These are phyloP conservation scores for Episyrphus balteatus DNA, from an alignment of 1,140 invertebrate species.

Conservation along the genomic window DNA sequence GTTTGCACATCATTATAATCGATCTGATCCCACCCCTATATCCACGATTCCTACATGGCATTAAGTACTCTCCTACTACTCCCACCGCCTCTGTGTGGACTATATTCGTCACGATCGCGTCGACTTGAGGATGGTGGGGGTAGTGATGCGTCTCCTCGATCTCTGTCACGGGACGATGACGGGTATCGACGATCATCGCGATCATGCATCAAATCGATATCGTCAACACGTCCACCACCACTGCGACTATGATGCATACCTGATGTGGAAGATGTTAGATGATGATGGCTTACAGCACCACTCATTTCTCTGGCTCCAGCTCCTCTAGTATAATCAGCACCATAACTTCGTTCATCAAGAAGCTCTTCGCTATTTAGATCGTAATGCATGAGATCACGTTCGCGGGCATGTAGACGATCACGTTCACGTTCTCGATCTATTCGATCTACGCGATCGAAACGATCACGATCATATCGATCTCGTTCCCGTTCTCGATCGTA, in stretches of 20 bases:
- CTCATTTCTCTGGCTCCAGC: slow-evolving; percentile 25
- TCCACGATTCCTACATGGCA: slow-evolving; percentile 40
- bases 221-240: slow-evolving; percentile 24
- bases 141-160: slow-evolving; percentile 17
- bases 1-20: slow-evolving; percentile 12
- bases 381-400: slow-evolving; percentile 35
- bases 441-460: slow-evolving; percentile 4
- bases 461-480: slow-evolving; percentile 16
- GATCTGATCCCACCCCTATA: slow-evolving; percentile 38
- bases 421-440: slow-evolving; percentile 12
- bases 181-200: slow-evolving; percentile 19
- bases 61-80: slow-evolving; percentile 37
- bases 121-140: slow-evolving; percentile 12
- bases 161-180: slow-evolving; percentile 14
- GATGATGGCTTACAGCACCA: slow-evolving; percentile 14
- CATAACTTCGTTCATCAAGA: slow-evolving; percentile 29
- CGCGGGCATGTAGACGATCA: slow-evolving; percentile 29
- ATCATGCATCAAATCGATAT: slow-evolving; percentile 21
- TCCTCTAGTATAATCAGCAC: slow-evolving; percentile 20
- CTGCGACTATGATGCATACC: slow-evolving; percentile 21
- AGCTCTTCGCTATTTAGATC: slow-evolving; percentile 35
- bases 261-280: background rate
- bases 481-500: slow-evolving; percentile 12
- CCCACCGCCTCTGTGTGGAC: slow-evolving; percentile 37
- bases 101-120: slow-evolving; percentile 33